A percentile compares a stretch with the other conserved stretches of the same genome.
These are phyloP conservation scores for Matsumyia berberina DNA, from an alignment of 2,888 invertebrate species.

Conservation along the genomic window DNA sequence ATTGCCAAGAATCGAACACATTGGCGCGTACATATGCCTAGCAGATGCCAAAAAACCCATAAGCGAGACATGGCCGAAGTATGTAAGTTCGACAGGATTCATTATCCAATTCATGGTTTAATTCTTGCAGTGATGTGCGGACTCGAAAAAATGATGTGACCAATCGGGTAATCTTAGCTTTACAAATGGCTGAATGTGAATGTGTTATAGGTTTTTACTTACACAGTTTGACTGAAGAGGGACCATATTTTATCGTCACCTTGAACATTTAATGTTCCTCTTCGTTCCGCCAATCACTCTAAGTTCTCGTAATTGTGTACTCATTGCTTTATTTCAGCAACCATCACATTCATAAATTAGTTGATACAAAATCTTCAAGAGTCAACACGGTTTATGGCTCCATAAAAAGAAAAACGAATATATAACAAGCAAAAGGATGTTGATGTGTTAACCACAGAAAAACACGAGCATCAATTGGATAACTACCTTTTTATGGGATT, in stretches of 20 bases:
- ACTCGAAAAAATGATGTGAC: no score
- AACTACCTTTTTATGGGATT: conserved; percentile 69
- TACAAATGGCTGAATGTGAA: no score
- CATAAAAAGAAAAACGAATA: conserved; percentile 38
- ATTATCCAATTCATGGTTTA: no score
- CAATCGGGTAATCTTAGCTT: no score
- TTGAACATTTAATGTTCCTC: neutral
- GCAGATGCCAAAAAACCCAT: no score
- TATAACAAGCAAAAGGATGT: conserved; percentile 43
- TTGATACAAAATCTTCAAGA: conserved; percentile 34
- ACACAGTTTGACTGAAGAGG: no score
- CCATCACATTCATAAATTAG: conserved; percentile 32
- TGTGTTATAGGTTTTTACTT: no score
- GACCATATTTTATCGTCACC: neutral
- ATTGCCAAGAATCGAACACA: no score
- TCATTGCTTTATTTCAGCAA: conserved; percentile 9
- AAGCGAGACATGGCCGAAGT: no score
- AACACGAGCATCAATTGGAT: conserved; percentile 66
- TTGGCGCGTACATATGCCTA: no score
- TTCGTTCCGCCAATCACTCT: neutral
- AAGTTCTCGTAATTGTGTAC: neutral
- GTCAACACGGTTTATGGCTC: conserved; percentile 36
- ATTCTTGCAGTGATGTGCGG: no score
- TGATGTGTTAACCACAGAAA: conserved; percentile 62
- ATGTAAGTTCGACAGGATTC: no score